A percentile compares a stretch with the other conserved stretches of the same genome.
phyloP scores from a whole-genome alignment of 2,888 invertebrate genomes.

The Noctua fimbriata region DNA sequence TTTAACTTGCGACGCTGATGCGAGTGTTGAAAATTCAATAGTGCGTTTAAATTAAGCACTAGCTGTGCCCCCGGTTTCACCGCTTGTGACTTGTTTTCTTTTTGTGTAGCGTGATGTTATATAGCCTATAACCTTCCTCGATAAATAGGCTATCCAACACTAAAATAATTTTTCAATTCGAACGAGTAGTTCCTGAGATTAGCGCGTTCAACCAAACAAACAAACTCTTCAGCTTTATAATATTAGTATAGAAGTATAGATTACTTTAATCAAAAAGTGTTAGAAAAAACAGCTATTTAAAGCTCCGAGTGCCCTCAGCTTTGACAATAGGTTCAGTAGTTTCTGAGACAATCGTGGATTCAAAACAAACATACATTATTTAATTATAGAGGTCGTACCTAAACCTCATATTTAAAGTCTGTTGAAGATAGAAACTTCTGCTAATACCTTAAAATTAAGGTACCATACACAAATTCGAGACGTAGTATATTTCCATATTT shows the following conservation, averaged over 20 bases:
- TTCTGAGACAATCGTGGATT: not conserved
- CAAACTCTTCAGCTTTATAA: too few relatives aligned
- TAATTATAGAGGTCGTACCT: rapidly evolving
- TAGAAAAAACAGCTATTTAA: not conserved
- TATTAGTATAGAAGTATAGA: too few relatives aligned
- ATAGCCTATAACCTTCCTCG: too few relatives aligned
- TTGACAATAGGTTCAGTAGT: not conserved
- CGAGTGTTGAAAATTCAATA: not conserved
- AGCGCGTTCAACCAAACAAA: too few relatives aligned
- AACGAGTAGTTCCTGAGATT: too few relatives aligned
- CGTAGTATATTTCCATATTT: slow-evolving; percentile 37
- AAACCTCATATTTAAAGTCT: not conserved
- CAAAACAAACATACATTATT: not conserved
- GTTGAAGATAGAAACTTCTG: not conserved
- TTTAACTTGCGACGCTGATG: not conserved
- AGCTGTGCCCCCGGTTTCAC: too few relatives aligned
- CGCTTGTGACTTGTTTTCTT: too few relatives aligned
- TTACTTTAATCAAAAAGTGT: too few relatives aligned
- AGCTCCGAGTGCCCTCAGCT: not conserved
- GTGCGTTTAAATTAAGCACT: too few relatives aligned
- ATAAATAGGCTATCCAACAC: too few relatives aligned
- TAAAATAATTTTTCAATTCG: too few relatives aligned
- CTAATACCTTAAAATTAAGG: not conserved
- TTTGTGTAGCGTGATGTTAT: too few relatives aligned
- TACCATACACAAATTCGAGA: not conserved